Base-by-base conservation (phyloP, 2,888 invertebrate genomes). In the Acrobasis suavella region DNA sequence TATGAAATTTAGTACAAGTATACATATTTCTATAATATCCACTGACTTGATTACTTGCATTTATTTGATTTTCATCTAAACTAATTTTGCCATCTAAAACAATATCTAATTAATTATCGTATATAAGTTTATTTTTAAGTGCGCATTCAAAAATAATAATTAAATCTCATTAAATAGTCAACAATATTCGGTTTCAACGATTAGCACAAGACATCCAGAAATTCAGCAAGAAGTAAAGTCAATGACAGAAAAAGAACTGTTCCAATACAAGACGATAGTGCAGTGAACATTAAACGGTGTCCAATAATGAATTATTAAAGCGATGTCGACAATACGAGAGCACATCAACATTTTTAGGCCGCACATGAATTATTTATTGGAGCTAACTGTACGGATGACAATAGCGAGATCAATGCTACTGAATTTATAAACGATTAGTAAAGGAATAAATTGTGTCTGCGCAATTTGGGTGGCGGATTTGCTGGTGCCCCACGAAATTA, bases 301-400 rank as follows among this genome's bases (percentile, higher is more conserved):
- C 17, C 51, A 49, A 54, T 39, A 54, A 60, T 60, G 50, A 8
- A 50, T 52, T 32, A 52, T 32, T n/a, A 14, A 60, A 60, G 39
- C 17, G 37, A 38, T 39, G 37, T 60, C 17, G 16, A 50, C 61
- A 69, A 66, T 55, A 69, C 66, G 65, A 66, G 66, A 50, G 62
- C 68, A 66, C 64, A 68, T 70, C 63, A 65, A 63, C 67, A 68
- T 64, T 73, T 72, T 75, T 76, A 69, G 74, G 71, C 73, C 66
- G 65, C 73, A 69, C 67, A 81, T 82, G 78, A 77, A 82, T 82
- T 71, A 80, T 82, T 77, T 71, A 81, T 79, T 67, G 69, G 65
- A 66, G 64, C 63, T 81, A 82, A 82, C 82, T 80, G 80, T 80
- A 76, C 71, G 76, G 60, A 73, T 71, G 70, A 79, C 75, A 78